Evolutionary conservation across 1,140 invertebrate species (phyloP).

Genomic region (Polyergus mexicanus): DNA sequence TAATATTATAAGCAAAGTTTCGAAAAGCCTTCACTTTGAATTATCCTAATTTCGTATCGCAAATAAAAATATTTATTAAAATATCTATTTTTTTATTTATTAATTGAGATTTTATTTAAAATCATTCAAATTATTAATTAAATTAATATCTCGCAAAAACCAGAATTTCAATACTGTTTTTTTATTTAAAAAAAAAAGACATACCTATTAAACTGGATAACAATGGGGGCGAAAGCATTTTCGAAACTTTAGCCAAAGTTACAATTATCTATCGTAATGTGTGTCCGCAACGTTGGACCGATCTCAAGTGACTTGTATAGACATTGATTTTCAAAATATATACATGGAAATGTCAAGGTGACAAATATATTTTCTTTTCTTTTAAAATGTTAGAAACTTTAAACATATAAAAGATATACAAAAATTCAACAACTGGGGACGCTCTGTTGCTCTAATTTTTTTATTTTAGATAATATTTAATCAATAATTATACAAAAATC

Average conservation of each 20-base stretch:
- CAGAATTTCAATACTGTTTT: neutral
- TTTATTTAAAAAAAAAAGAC: neutral
- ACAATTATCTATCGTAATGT: slow-evolving; percentile 42
- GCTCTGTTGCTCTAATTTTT: neutral
- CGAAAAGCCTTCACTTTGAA: slow-evolving; percentile 11
- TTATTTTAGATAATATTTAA: neutral
- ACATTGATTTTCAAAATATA: slow-evolving; percentile 31
- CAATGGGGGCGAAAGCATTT: neutral
- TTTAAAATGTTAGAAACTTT: slow-evolving; percentile 26
- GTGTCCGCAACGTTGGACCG: slow-evolving; percentile 35
- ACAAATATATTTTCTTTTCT: neutral
- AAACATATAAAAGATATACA: slow-evolving; percentile 39
- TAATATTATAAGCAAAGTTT: slow-evolving; percentile 22
- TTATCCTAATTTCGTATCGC: neutral
- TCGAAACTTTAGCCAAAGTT: slow-evolving; percentile 48
- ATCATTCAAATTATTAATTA: neutral
- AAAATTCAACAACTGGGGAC: slow-evolving; percentile 11
- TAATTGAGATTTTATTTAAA: neutral
- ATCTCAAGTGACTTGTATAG: slow-evolving; percentile 26
- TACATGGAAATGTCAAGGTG: slow-evolving; percentile 9
- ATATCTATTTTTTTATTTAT: neutral
- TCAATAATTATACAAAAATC: slow-evolving; percentile 12
- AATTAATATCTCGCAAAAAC: neutral
- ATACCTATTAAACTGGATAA: neutral
- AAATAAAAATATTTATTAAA: neutral